These are phyloP conservation scores for Lepidurus couesii DNA, from an alignment of 1,140 invertebrate genomes.

Conservation along the genomic window DNA sequence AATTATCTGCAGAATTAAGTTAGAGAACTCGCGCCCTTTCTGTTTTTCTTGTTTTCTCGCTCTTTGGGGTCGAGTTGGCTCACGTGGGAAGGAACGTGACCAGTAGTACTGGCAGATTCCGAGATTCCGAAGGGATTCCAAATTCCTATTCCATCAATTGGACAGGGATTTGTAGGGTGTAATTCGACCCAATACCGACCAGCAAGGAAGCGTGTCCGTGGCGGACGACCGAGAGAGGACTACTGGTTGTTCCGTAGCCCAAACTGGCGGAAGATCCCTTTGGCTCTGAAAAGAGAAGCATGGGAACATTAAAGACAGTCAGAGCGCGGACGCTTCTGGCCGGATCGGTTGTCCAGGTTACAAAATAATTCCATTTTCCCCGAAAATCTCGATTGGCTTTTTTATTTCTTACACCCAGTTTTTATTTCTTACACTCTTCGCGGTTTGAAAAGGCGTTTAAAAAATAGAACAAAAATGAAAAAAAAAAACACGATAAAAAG, in stretches of 20 bases:
- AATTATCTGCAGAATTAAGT: no score
- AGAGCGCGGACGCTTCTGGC: slow-evolving; percentile 7
- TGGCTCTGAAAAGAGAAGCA: background rate
- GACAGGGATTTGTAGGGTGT: background rate
- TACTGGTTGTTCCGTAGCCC: background rate
- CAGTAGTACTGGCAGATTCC: background rate
- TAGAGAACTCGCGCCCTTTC: no score
- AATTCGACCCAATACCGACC: background rate
- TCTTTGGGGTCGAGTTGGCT: no score
- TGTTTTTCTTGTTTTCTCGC: no score
- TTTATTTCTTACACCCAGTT: background rate
- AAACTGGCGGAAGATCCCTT: slow-evolving; percentile 1
- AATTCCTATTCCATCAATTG: background rate
- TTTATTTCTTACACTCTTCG: background rate
- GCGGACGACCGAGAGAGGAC: background rate
- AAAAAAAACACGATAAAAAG: background rate
- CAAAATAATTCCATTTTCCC: background rate
- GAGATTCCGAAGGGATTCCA: background rate
- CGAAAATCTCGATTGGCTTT: background rate
- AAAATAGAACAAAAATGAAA: background rate
- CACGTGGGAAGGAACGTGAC: no score
- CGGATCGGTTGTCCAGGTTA: background rate
- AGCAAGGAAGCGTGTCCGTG: background rate
- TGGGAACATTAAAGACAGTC: background rate
- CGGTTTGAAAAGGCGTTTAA: background rate